Evolutionary conservation across 2,888 invertebrate genomes (phyloP).

Genomic region (Tortrix viridana): DNA sequence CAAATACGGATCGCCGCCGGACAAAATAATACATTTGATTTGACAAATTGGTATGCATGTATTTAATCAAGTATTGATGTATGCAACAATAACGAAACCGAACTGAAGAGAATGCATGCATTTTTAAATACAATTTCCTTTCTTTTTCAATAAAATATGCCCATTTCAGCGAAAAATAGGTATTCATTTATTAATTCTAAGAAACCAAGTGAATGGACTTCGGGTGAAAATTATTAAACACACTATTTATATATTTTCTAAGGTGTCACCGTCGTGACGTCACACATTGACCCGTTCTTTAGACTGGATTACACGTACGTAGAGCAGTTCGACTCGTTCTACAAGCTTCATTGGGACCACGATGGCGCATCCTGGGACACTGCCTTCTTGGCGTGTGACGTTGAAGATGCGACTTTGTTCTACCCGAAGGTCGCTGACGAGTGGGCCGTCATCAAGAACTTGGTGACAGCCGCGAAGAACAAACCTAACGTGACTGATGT

Average conservation of each 20-base stretch:
- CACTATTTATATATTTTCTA: not conserved
- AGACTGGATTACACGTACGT: conserved; percentile 56
- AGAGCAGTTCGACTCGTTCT: conserved; percentile 53
- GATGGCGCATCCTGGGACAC: conserved; percentile 46
- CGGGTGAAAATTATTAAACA: too few species aligned
- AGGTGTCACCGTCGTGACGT: conserved; percentile 30
- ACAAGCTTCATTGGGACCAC: conserved; percentile 54
- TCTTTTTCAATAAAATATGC: too few species aligned
- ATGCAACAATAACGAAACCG: too few species aligned
- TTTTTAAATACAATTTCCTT: too few species aligned
- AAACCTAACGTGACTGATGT: conserved; percentile 48
- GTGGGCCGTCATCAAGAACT: conserved; percentile 50
- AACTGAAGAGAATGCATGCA: too few species aligned
- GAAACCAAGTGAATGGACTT: too few species aligned
- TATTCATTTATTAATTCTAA: too few species aligned
- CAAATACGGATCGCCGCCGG: too few species aligned
- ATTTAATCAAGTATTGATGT: too few species aligned
- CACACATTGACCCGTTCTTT: conserved; percentile 49
- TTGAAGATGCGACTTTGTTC: conserved; percentile 55
- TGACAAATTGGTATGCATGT: too few species aligned
- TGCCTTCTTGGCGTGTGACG: conserved; percentile 52
- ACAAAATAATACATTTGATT: too few species aligned
- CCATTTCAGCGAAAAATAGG: too few species aligned
- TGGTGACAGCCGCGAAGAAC: conserved; percentile 39
- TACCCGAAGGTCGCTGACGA: conserved; percentile 52